Evolutionary conservation across 2,797 vertebrate species (phyloP).

Genomic region (Characodon lateralis): DNA sequence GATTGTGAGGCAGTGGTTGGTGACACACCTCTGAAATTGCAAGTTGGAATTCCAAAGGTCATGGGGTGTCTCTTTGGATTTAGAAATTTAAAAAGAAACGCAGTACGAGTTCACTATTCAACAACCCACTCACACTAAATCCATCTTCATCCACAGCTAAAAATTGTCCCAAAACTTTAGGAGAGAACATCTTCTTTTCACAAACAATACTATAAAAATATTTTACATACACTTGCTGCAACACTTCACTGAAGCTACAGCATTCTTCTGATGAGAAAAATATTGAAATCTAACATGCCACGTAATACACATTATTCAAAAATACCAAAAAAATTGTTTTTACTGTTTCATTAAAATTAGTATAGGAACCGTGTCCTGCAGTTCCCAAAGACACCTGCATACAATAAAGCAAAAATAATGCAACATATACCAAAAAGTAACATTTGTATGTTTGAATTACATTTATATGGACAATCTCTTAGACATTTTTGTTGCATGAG

Average conservation of each 20-base stretch:
- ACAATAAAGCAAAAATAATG: not conserved
- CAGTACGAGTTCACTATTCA: not conserved
- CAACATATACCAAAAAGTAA: not conserved
- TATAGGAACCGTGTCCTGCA: not conserved
- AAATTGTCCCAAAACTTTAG: not conserved
- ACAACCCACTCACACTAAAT: not conserved
- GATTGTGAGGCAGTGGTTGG: not conserved
- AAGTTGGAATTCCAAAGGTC: not conserved
- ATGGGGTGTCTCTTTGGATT: not conserved
- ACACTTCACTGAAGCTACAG: constrained; percentile 51
- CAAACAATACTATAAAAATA: constrained; percentile 15
- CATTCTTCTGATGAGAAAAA: not conserved
- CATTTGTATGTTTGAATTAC: not conserved
- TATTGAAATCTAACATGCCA: constrained; percentile 6
- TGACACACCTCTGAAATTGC: not conserved
- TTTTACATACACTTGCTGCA: not conserved
- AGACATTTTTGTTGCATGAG: not conserved
- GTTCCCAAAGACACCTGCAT: not conserved
- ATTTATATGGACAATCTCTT: not conserved
- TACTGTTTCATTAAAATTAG: too few relatives aligned
- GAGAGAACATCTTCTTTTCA: not conserved
- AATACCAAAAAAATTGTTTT: not conserved
- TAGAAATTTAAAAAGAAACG: not conserved
- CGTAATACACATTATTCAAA: not conserved
- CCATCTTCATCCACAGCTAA: not conserved